Base-by-base conservation (phyloP, 2,797 vertebrate species). In the Rachycentron canadum region DNA sequence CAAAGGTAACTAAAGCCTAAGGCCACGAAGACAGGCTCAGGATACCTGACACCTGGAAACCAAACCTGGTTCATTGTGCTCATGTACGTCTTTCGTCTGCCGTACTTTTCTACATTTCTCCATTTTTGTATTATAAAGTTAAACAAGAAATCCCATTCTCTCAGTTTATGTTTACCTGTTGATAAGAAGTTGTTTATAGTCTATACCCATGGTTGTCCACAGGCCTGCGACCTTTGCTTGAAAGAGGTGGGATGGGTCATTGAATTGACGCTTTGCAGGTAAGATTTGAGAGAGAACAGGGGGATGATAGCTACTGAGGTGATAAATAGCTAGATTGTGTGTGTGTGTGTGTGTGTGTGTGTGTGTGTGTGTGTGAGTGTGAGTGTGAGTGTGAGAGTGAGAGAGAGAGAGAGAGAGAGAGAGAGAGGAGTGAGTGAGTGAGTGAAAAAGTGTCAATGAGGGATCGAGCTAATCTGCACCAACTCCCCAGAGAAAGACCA, bases 1-100 rank as follows among this genome's bases (percentile, higher is more conserved):
- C 72, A 88, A 78, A 81, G 76, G 79, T 69, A 74, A 68, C 1
- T 57, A 56, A 3, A 7, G 71, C 80, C 87, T 23, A 2, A 56
- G 80, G 87, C 75, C 62, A 71, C 59, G 71, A 82, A 76, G 81
- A 79, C 74, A 28, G 69, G 25, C 60, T 58, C 53, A 21, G 66
- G 90, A 80, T 75, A 93, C 86, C 83, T 85, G 88, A 94, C 79
- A 92, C 88, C 88, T 91, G 82, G 65, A 89, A 84, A 74, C 71
- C 87, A 90, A 89, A 79, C 78, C 86, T 76, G 61, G 25, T 3
- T 66, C 83, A 84, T 90, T 90, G 61, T 87, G 53, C 78, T 73
- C 60, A 26, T 32, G 32, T 32, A 66, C 12, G 4, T 60, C 68
- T 38, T 45, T 77, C 43, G 43, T 40, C 57, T 57, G 9, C 30